Percentiles rank a stretch among this genome's conserved stretches.
These are phyloP conservation scores for Pristionchus exspectatus DNA, from an alignment of 2,888 invertebrate species.

Conservation along the genomic window DNA sequence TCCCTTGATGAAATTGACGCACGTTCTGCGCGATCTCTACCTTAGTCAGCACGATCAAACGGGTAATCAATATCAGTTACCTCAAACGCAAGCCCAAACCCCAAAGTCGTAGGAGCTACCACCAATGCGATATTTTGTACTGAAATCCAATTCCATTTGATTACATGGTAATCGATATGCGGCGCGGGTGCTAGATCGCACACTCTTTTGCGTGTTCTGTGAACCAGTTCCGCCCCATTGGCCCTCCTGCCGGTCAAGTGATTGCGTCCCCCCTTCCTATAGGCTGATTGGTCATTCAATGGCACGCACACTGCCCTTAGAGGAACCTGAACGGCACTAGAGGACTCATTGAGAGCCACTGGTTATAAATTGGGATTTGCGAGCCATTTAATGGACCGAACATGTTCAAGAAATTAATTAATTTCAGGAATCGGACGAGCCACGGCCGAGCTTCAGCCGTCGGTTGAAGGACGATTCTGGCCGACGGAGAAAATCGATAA, in stretches of 20 bases:
- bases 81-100: too few relatives aligned
- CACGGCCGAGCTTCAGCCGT: constrained; percentile 55
- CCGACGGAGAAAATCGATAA: constrained; percentile 55
- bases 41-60: neutral
- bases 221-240: neutral
- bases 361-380: too few relatives aligned
- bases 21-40: neutral
- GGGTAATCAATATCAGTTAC: neutral
- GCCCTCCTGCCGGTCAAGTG: neutral
- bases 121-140: neutral
- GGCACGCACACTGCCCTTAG: neutral
- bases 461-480: constrained; percentile 58
- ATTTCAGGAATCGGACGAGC: constrained; percentile 29
- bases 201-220: neutral
- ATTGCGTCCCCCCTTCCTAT: neutral
- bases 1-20: constrained; percentile 20
- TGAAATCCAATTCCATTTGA: neutral
- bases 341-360: neutral
- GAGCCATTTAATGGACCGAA: too few relatives aligned
- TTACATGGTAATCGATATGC: neutral
- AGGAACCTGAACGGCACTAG: neutral
- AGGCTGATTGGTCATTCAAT: constrained; percentile 22
- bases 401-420: neutral
- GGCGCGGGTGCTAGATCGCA: neutral
- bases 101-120: neutral